These are phyloP conservation scores for Siniperca undulata DNA, from an alignment of 2,797 vertebrate genomes.

Conservation along the genomic window DNA sequence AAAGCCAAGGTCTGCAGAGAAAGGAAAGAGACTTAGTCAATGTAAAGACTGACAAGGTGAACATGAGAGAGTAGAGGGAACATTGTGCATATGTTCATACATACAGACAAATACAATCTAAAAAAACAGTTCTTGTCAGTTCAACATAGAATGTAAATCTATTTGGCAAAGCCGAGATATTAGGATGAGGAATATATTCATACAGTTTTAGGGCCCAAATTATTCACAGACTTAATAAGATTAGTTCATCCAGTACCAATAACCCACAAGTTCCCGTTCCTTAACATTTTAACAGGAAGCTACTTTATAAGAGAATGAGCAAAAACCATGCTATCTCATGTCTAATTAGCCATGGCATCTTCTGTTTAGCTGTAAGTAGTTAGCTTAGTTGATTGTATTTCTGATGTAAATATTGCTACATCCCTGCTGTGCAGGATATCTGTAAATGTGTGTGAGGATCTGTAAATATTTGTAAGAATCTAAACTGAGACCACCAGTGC, in stretches of 20 bases:
- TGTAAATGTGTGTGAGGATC: background rate
- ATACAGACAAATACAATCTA: background rate
- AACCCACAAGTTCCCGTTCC: background rate
- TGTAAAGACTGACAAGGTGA: slow-evolving; percentile 26
- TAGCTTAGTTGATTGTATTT: background rate
- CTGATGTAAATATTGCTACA: background rate
- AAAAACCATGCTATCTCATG: background rate
- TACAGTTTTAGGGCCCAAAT: background rate
- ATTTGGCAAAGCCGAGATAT: background rate
- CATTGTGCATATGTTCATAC: background rate
- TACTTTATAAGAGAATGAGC: no score
- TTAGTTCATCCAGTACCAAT: background rate
- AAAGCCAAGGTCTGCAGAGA: slow-evolving; percentile 57
- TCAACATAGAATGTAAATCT: background rate
- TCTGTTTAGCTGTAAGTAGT: background rate
- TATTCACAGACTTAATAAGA: background rate
- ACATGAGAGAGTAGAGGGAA: background rate
- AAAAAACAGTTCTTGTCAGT: background rate
- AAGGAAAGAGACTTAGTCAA: slow-evolving; percentile 19
- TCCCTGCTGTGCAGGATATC: background rate
- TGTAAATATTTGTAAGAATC: slow-evolving; percentile 15
- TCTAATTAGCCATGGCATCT: background rate
- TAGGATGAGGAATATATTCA: background rate
- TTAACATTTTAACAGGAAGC: background rate
- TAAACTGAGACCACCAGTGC: background rate